These are phyloP conservation scores for Ophthalmolycus amberensis DNA, from an alignment of 2,113 vertebrate genomes.

Conservation along the genomic window DNA sequence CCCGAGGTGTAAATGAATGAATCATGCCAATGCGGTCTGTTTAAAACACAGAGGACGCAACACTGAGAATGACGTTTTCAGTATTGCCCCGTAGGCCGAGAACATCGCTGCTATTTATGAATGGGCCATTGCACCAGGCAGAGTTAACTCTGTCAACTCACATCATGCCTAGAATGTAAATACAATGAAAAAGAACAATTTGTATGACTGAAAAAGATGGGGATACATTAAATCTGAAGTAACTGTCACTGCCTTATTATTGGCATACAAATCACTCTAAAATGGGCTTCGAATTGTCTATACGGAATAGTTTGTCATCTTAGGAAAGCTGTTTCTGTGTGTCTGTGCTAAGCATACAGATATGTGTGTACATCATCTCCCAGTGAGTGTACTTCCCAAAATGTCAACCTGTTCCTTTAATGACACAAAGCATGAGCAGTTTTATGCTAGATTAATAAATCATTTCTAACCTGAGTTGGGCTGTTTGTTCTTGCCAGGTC, in stretches of 20 bases:
- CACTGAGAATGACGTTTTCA: slow-evolving; percentile 9
- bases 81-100: slow-evolving; percentile 31
- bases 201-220: not conserved
- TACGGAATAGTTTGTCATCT: not conserved
- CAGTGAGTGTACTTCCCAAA: not conserved
- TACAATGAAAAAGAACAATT: not conserved
- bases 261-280: not conserved
- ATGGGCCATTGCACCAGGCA: slow-evolving; percentile 22
- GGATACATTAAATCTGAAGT: not conserved
- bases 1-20: slow-evolving; percentile 58
- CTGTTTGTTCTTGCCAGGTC: slow-evolving; percentile 88
- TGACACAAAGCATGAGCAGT: not conserved
- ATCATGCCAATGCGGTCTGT: slow-evolving; percentile 35
- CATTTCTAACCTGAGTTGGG: slow-evolving; percentile 87
- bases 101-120: slow-evolving; percentile 35
- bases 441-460: not conserved
- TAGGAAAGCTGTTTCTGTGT: not conserved
- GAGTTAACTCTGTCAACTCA: slow-evolving; percentile 19
- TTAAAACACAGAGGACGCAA: slow-evolving; percentile 46
- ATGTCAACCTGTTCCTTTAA: not conserved
- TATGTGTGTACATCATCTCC: not conserved
- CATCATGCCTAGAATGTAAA: not conserved
- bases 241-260: not conserved
- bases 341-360: not conserved
- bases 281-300: not conserved